Evolutionary conservation across 2,888 invertebrate genomes (phyloP).

Genomic region (Dysmachus trigonus): DNA sequence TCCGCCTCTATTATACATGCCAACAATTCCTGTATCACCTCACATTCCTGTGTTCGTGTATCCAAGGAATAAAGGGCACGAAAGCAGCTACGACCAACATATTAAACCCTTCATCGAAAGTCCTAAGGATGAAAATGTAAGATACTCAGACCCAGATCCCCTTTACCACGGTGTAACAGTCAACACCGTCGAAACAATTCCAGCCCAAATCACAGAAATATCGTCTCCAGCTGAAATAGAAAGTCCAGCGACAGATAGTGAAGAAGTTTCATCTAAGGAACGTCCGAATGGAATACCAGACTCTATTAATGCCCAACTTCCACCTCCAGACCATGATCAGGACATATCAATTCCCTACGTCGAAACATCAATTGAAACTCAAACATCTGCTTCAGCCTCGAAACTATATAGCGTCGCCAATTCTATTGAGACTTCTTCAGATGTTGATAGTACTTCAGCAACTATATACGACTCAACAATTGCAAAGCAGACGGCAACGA

Average conservation of each 20-base stretch:
- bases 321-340: constrained; percentile 56
- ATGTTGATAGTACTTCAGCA: neutral
- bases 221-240: neutral
- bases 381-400: constrained; percentile 36
- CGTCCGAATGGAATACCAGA: constrained; percentile 39
- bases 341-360: constrained; percentile 55
- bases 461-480: neutral
- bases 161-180: constrained; percentile 57
- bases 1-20: constrained; percentile 49
- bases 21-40: constrained; percentile 45
- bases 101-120: constrained; percentile 56
- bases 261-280: constrained; percentile 49
- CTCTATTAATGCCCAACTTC: constrained; percentile 59
- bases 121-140: constrained; percentile 58
- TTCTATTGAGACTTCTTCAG: neutral
- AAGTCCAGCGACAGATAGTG: neutral
- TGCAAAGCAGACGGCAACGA: neutral
- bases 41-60: constrained; percentile 55
- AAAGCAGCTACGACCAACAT: neutral
- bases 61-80: constrained; percentile 51
- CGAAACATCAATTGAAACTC: constrained; percentile 51
- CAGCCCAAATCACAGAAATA: neutral
- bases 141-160: constrained; percentile 67
- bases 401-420: neutral
- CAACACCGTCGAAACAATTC: neutral